These are phyloP conservation scores for Armadillidium nasatum DNA, from an alignment of 1,140 invertebrate genomes.

Conservation along the genomic window DNA sequence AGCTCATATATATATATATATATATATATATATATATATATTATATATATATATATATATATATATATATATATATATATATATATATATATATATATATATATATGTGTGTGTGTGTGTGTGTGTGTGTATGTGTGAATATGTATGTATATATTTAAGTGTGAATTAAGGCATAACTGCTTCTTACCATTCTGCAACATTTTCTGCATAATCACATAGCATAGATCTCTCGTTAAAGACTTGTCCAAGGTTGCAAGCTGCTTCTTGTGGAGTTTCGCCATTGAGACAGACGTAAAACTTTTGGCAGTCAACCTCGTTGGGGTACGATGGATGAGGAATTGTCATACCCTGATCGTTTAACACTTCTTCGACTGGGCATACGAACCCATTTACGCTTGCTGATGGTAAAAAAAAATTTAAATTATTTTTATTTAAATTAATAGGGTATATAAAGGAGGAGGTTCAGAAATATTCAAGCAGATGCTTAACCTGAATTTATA, in stretches of 20 bases:
- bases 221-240: conserved; percentile 78
- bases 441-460: no score
- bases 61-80: no score
- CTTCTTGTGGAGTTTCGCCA: conserved; percentile 73
- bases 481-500: no score
- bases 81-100: no score
- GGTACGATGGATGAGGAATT: conserved; percentile 78
- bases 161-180: no score
- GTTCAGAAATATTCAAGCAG: no score
- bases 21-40: conserved; percentile 6
- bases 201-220: conserved; percentile 77
- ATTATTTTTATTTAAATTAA: no score
- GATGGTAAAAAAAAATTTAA: no score
- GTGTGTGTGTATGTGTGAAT: no score
- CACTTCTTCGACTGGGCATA: conserved; percentile 58
- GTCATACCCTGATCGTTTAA: conserved; percentile 64
- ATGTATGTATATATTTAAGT: no score
- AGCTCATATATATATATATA: conserved; percentile 6
- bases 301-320: conserved; percentile 79
- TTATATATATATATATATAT: no score
- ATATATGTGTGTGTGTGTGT: no score
- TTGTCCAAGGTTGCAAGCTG: conserved; percentile 75
- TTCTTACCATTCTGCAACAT: conserved; percentile 76
- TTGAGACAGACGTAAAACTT: conserved; percentile 85
- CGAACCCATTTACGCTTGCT: conserved; percentile 53